Base-by-base conservation (phyloP, 2,113 vertebrate genomes). In the Oreotrochilus melanogaster region DNA sequence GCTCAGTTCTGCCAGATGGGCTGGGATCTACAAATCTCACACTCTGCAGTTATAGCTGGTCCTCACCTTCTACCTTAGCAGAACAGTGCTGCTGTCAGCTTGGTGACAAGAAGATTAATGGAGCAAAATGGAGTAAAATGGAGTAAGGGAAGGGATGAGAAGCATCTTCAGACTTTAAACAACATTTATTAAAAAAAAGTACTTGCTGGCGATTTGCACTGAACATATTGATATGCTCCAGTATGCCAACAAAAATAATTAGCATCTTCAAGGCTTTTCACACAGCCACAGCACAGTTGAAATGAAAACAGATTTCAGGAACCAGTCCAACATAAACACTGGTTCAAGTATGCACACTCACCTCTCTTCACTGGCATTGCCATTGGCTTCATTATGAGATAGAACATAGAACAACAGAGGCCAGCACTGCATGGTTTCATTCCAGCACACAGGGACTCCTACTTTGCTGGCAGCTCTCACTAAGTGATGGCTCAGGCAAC, bases 201-300 rank as follows among this genome's bases (percentile, higher is more conserved):
- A 17, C 54, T 87, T 23, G 69, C 70, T 96, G 92, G 89, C 4
- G 9, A 89, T 88, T 76, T 14, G 3, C 72, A 88, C 47, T 12
- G 67, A 92, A 90, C 94, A 95, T 86, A 92, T 90, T 92, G 96
- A 92, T 62, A 27, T 54, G 78, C 83, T 80, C 66, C 10, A 57
- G 78, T 24, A 90, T 35, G 92, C 94, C 92, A 96, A 70, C 86
- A 92, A 62, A 93, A 96, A 80, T 91, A 94, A 96, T 95, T 93
- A 97, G 86, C 88, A 95, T 94, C 88, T 93, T 94, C 91, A 47
- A 88, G 94, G 94, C 92, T 92, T 95, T 96, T 90, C 70, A 65
- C 93, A 82, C 23, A 92, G 92, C 78, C 71, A 1, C 90, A 92
- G 88, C 92, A 79, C 10, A 83, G 96, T n/a, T 90, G 87, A 96